These are phyloP conservation scores for Drosophila mulleri DNA, from an alignment of 2,888 invertebrate genomes.

Conservation along the genomic window DNA sequence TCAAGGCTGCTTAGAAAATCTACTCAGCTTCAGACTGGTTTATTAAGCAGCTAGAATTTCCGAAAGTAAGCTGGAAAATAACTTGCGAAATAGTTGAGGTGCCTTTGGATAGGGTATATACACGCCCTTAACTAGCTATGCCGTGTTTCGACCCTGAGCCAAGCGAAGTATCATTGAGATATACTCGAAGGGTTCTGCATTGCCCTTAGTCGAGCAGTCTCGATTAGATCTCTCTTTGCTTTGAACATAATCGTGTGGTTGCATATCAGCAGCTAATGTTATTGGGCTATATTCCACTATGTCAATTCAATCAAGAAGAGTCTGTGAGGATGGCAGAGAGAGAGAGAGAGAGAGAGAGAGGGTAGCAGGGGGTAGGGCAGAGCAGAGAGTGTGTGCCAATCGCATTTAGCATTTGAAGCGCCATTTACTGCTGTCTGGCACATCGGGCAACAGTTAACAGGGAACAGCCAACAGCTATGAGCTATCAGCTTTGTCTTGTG, in stretches of 20 bases:
- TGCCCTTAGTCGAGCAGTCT: no score
- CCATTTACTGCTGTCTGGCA: background rate
- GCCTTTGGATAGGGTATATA: background rate
- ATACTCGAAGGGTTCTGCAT: no score
- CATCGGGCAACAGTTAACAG: background rate
- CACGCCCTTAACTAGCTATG: no score
- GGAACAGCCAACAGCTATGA: slow-evolving; percentile 26
- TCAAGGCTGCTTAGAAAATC: background rate
- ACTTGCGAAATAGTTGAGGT: background rate
- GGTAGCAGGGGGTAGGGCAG: background rate
- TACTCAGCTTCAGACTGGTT: background rate
- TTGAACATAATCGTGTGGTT: background rate
- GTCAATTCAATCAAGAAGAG: background rate
- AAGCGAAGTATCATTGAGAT: no score
- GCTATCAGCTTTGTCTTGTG: slow-evolving; percentile 52
- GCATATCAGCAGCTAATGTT: background rate
- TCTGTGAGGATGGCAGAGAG: background rate
- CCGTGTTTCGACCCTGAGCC: no score
- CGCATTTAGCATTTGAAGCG: slow-evolving; percentile 40
- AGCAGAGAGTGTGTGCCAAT: slow-evolving; percentile 37
- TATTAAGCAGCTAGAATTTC: background rate
- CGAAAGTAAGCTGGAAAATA: slow-evolving; percentile 2
- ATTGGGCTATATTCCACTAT: background rate
- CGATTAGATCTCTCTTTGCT: no score
- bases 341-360: background rate